phyloP scores from a whole-genome alignment of 1,140 invertebrate genomes.

The Stegodyphus dumicola region DNA sequence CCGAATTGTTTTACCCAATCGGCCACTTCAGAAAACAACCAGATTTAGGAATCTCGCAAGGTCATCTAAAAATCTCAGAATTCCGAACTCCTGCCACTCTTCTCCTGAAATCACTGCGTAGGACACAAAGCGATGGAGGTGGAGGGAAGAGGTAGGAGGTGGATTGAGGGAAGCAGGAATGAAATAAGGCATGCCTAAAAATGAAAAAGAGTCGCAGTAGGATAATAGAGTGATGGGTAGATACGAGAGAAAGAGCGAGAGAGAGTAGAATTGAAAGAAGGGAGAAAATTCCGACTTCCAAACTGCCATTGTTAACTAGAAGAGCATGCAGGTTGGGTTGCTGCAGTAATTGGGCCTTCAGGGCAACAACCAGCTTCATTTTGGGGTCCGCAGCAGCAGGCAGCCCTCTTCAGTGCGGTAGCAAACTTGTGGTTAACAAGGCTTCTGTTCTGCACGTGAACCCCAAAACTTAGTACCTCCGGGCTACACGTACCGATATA shows the following conservation, averaged over 20 bases:
- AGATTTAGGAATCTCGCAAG: not conserved
- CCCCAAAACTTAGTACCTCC: conserved; percentile 53
- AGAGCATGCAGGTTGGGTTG: not conserved
- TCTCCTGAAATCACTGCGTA: not conserved
- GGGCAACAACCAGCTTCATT: conserved; percentile 47
- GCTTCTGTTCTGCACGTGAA: conserved; percentile 26
- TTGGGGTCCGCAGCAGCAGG: not conserved
- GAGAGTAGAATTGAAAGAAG: not conserved
- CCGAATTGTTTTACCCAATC: too few species aligned
- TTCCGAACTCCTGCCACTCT: not conserved
- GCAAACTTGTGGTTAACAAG: conserved; percentile 60
- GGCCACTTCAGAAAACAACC: too few species aligned
- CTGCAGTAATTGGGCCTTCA: conserved; percentile 59
- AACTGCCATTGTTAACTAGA: conserved; percentile 61
- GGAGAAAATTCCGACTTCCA: conserved; percentile 37
- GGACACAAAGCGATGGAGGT: not conserved
- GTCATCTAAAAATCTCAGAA: not conserved
- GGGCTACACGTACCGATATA: conserved; percentile 41
- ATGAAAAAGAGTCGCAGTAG: conserved; percentile 54
- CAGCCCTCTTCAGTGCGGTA: conserved; percentile 51
- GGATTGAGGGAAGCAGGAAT: too few species aligned
- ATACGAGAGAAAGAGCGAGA: not conserved
- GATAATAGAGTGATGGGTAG: conserved; percentile 55
- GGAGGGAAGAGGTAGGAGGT: not conserved
- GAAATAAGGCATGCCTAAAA: conserved; percentile 54